Evolutionary conservation across 2,113 vertebrate genomes (phyloP).

Genomic region (Spilogale gracilis): DNA sequence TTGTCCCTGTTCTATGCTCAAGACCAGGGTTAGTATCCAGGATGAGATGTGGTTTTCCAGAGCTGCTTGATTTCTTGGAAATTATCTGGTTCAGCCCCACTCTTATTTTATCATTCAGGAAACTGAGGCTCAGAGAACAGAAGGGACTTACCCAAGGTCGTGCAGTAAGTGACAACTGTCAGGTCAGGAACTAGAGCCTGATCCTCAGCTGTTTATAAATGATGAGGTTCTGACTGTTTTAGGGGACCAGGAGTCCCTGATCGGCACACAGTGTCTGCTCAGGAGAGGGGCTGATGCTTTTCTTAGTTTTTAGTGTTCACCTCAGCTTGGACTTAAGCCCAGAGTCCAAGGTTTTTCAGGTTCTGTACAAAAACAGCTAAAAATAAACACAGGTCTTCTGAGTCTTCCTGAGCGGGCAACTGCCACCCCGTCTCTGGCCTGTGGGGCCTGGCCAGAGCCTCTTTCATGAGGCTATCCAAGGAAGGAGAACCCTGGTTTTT

Average conservation of each 20-base stretch:
- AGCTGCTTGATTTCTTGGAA: background rate
- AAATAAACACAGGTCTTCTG: slow-evolving; percentile 29
- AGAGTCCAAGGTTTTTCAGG: background rate
- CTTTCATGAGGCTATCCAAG: background rate
- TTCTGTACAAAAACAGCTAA: slow-evolving; percentile 47
- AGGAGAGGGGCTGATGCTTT: background rate
- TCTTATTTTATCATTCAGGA: background rate
- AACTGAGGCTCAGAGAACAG: background rate
- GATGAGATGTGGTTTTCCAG: background rate
- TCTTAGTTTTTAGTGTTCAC: background rate
- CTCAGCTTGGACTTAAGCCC: background rate
- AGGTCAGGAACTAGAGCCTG: background rate
- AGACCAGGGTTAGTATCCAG: background rate
- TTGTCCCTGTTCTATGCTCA: background rate
- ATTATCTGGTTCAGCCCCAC: background rate
- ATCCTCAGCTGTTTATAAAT: background rate
- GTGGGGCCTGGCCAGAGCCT: background rate
- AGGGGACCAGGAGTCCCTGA: background rate
- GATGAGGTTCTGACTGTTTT: background rate
- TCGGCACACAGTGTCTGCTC: background rate
- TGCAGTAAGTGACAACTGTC: background rate
- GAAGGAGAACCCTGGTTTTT: background rate
- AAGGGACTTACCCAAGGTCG: background rate
- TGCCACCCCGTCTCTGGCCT: background rate
- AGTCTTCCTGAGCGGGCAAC: background rate